phyloP scores from a whole-genome alignment of 2,888 invertebrate species.

The Myopa testacea region DNA sequence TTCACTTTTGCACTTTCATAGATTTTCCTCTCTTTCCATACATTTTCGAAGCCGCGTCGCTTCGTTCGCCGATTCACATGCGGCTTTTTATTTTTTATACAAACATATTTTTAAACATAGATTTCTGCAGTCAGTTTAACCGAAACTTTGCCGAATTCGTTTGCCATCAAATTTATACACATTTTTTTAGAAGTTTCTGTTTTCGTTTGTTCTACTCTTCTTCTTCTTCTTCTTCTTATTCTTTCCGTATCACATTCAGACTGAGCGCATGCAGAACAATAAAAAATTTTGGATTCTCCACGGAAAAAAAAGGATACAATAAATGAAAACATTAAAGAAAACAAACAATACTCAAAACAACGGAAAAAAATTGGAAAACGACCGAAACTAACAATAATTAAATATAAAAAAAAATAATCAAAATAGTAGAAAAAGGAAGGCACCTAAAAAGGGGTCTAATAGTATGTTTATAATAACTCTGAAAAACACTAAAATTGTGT shows the following conservation, averaged over 20 bases:
- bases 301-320: conserved; percentile 38
- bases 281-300: conserved; percentile 19
- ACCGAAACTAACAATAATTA: background rate
- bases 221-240: background rate
- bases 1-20: conserved; percentile 34
- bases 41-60: conserved; percentile 23
- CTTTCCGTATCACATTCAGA: conserved; percentile 36
- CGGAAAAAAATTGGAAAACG: too few relatives aligned
- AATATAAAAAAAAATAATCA: conserved; percentile 27
- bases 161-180: conserved; percentile 9
- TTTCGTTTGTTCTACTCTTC: too few relatives aligned
- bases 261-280: conserved; percentile 28
- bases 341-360: conserved; percentile 43
- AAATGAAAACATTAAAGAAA: conserved; percentile 44
- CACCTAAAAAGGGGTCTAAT: conserved; percentile 21
- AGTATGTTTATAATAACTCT: too few relatives aligned
- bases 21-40: conserved; percentile 24
- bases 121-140: background rate
- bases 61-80: conserved; percentile 20
- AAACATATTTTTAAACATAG: background rate
- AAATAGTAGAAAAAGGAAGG: background rate
- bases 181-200: background rate
- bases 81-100: conserved; percentile 24
- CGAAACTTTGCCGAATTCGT: conserved; percentile 24
- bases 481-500: too few relatives aligned